phyloP scores from a whole-genome alignment of 2,888 invertebrate species.

The Pseudococcus viburni region DNA sequence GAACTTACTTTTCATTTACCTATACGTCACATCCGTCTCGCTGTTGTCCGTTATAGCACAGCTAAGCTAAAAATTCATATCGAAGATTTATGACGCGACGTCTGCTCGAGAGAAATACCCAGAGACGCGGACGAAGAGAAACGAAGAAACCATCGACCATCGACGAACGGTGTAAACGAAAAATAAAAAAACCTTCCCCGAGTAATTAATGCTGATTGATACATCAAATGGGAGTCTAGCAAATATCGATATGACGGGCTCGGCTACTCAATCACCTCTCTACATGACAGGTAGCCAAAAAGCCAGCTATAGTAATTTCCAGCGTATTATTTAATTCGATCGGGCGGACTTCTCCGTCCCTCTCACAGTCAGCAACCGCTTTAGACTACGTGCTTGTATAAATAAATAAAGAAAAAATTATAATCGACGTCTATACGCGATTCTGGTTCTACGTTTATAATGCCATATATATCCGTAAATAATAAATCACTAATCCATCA shows the following conservation, averaged over 20 bases:
- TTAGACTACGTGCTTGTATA: constrained; percentile 8
- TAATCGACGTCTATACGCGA: not conserved
- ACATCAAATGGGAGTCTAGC: constrained; percentile 35
- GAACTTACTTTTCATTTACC: constrained; percentile 35
- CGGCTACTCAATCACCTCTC: constrained; percentile 47
- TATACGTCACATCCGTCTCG: constrained; percentile 15
- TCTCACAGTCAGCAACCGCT: not conserved
- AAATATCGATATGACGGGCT: constrained; percentile 38
- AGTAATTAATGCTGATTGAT: constrained; percentile 57
- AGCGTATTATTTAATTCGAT: constrained; percentile 37
- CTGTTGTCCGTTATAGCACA: not conserved
- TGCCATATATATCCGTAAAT: constrained; percentile 33
- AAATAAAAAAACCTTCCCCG: constrained; percentile 33
- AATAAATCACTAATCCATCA: constrained; percentile 47
- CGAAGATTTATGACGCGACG: constrained; percentile 26
- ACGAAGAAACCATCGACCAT: not conserved
- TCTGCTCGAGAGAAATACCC: not conserved
- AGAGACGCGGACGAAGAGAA: not conserved
- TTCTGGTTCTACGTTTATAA: constrained; percentile 28
- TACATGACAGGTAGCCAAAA: constrained; percentile 42
- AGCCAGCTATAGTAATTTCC: constrained; percentile 44
- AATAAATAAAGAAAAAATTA: constrained; percentile 30
- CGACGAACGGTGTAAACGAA: constrained; percentile 36
- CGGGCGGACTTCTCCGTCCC: not conserved
- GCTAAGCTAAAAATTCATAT: constrained; percentile 1